Base-by-base conservation (phyloP, 2,888 invertebrate species). In the Cerastoderma edule region DNA sequence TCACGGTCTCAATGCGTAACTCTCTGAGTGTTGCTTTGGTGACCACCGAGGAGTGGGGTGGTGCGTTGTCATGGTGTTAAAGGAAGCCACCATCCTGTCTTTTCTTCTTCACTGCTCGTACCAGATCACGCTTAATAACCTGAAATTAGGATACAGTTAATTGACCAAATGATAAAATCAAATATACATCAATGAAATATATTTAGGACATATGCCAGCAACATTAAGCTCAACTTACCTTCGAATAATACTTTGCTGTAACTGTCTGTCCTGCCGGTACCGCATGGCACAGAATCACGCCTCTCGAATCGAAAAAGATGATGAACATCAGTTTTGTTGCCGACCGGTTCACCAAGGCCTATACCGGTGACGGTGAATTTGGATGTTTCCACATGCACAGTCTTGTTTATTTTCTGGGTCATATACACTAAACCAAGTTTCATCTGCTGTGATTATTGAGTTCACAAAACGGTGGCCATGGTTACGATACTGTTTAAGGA, bases 341-440 rank as follows among this genome's bases (percentile, higher is more conserved):
- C 19, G 63, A 63, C 22, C 30, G 27, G 19, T 24, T 39, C 35
- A 63, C 39, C 39, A 63, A 8, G 32, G 39, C 63, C 53, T 67
- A 60, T 27, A 33, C 57, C 4, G 60, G 67, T 30, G 60, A 73
- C 2, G 67, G 53, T 1, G 67, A 60, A 8, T 56, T 39, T 22
- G 73, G 67, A n/a, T 39, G 44, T 63, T 60, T 73, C 67, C 73
- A 73, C 44, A 67, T 32, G 16, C 48, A 48, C 2, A 50, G 10
- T 73, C 46, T 60, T 54, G 19, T 16, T 67, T 73, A 24, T 57
- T 60, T 67, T 73, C 67, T 33, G 73, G 73, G 10, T 67, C 73
- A 33, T 73, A 73, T 6, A 67, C 27, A 67, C 63, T 73, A 13
- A 67, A 35, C 73, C 73, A 73, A 1, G 71, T 67, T 50, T 73